Evolutionary conservation across 2,113 vertebrate genomes (phyloP), one percentile per base, ranked within the genome.

Genomic region (Nerophis ophidion): DNA sequence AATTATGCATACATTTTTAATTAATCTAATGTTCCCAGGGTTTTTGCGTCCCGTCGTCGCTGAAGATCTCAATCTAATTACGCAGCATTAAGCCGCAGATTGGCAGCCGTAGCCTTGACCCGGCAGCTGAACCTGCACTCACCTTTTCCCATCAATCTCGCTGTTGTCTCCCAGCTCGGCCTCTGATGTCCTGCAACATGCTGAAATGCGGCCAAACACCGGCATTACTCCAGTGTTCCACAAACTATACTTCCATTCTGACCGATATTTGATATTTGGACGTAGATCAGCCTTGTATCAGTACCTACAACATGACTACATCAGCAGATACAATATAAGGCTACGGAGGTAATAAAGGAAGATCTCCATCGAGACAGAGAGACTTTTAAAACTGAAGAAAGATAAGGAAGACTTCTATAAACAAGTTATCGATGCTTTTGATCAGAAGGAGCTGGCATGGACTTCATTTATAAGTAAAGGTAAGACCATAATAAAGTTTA

Each of bases 1-100:
- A 91, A 91, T 91, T 90, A 91, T 91, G 89, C 89, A 91, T 91
- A 84, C 57, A 90, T 89, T 91, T 89, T 91, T 91, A 91, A 91
- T 91, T 90, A 90, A 91, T 90, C 86, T 88, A 89, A 91, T 88
- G 87, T 89, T 91, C 79, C 78, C 76, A 81, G 84, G 81, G 73
- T 84, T 89, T 86, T 83, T 81, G 72, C 70, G 62, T 64, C 65
- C 77, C 73, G 74, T 78, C 78, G 70, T 73, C 48, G 63, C 69
- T 68, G 76, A 81, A 86, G 88, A 89, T 86, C 84, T 88, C 86
- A 87, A 88, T 90, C 85, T 89, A 91, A 90, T 91, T 90, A 90
- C 83, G 60, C 83, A 80, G 87, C 77, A 87, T 86, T 88, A 86
- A 87, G 80, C 69, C 72, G 80, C 74, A 84, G 86, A 86, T 80